phyloP scores from a whole-genome alignment of 2,797 vertebrate genomes.

The Psittacula derbiana region DNA sequence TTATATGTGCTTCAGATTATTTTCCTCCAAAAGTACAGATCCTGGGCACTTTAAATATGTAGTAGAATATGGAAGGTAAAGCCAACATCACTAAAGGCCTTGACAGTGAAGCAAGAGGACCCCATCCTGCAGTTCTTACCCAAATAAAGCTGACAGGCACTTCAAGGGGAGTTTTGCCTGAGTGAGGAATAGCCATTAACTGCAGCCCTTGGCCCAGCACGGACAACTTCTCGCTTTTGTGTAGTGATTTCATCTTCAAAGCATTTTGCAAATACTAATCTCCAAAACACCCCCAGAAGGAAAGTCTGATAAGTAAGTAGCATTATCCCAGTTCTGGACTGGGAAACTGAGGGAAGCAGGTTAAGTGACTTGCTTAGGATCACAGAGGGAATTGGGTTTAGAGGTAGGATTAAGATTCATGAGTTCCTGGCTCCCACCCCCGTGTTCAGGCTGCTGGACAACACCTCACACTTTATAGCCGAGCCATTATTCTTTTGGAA shows the following conservation, averaged over 20 bases:
- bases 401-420: constrained; percentile 55
- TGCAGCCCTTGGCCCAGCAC: background rate
- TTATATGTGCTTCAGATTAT: constrained; percentile 55
- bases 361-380: constrained; percentile 34
- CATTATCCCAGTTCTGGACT: constrained; percentile 46
- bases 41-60: constrained; percentile 45
- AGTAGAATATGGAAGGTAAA: constrained; percentile 49
- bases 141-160: background rate
- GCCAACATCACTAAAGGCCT: background rate
- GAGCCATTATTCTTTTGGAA: constrained; percentile 38
- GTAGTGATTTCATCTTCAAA: constrained; percentile 66
- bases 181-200: background rate
- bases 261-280: constrained; percentile 52
- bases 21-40: constrained; percentile 38
- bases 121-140: background rate
- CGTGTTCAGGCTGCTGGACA: constrained; percentile 19
- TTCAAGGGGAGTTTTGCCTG: constrained; percentile 16
- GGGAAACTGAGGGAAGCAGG: constrained; percentile 41
- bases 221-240: background rate
- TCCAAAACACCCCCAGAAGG: constrained; percentile 56
- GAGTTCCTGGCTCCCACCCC: constrained; percentile 48
- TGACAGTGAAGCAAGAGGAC: background rate
- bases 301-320: constrained; percentile 64
- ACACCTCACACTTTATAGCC: constrained; percentile 24
- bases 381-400: constrained; percentile 53